A percentile compares a stretch with the other conserved stretches of the same genome.
Evolutionary conservation across 35 echinoderm and acorn worm species (phyloP).

Genomic region (Stichopus chloronotus): DNA sequence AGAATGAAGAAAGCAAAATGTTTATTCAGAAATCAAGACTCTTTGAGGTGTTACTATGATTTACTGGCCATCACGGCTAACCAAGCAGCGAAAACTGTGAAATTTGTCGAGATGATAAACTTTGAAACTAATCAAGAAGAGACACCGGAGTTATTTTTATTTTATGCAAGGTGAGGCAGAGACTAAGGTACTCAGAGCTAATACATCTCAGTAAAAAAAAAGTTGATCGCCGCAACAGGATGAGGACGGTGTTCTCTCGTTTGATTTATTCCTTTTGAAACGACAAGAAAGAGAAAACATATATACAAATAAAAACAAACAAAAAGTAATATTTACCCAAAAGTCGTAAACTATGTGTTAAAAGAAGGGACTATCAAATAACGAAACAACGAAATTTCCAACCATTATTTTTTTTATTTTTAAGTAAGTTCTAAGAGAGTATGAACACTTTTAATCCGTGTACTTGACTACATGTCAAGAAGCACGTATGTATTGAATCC

Average conservation of each 20-base stretch:
- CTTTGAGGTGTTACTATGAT: constrained; percentile 10
- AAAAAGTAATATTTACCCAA: too few relatives aligned
- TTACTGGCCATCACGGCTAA: constrained; percentile 29
- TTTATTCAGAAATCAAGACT: constrained; percentile 26
- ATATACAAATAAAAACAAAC: too few relatives aligned
- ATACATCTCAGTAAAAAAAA: neutral
- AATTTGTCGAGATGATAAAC: constrained; percentile 2
- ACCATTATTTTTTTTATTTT: too few relatives aligned
- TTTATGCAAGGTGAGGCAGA: constrained; percentile 26
- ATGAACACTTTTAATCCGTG: too few relatives aligned
- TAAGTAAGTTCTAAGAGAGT: too few relatives aligned
- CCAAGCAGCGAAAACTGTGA: neutral
- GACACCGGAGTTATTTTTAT: constrained; percentile 30
- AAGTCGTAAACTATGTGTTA: too few relatives aligned
- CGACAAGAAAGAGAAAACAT: too few relatives aligned
- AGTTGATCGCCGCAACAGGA: neutral
- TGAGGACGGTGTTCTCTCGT: neutral
- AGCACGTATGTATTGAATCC: too few relatives aligned
- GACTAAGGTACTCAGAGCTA: constrained; percentile 4
- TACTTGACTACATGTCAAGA: too few relatives aligned
- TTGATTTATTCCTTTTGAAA: too few relatives aligned
- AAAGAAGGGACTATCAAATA: too few relatives aligned
- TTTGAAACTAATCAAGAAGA: constrained; percentile 28
- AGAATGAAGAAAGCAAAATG: neutral
- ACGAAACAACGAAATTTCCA: too few relatives aligned